These are phyloP conservation scores for Anolis sagrei DNA, from an alignment of 2,113 vertebrate species.

Conservation along the genomic window DNA sequence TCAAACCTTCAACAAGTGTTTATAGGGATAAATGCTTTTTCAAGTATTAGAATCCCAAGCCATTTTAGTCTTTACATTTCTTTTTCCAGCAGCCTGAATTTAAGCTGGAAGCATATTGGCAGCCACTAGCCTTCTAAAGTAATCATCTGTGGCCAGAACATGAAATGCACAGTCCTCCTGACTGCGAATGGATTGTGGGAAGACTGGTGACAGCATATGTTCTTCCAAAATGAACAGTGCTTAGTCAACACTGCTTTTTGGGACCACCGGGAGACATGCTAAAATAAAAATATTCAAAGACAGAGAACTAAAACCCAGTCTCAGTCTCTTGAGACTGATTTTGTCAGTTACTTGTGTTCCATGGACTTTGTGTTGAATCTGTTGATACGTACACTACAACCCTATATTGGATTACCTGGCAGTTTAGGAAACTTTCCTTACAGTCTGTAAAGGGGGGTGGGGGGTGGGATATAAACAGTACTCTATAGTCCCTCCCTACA, in stretches of 20 bases:
- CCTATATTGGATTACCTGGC: conserved; percentile 23
- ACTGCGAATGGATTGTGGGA: conserved; percentile 46
- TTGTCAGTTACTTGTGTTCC: conserved; percentile 13
- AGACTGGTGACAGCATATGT: conserved; percentile 19
- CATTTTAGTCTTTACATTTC: too few species aligned
- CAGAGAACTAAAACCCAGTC: neutral
- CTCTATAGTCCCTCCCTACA: neutral
- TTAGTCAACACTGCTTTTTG: conserved; percentile 24
- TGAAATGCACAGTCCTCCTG: conserved; percentile 38
- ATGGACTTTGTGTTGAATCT: conserved; percentile 27
- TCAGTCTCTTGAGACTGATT: conserved; percentile 8
- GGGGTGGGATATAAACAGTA: neutral
- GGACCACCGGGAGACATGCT: conserved; percentile 31
- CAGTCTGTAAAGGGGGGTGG: neutral
- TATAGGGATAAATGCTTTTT: too few species aligned
- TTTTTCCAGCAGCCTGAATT: too few species aligned
- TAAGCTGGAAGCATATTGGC: too few species aligned
- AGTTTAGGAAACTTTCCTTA: neutral
- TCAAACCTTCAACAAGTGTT: too few species aligned
- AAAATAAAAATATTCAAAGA: neutral
- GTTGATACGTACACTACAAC: neutral
- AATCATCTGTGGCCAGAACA: neutral
- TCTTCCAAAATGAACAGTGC: conserved; percentile 37
- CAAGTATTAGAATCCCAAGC: too few species aligned
- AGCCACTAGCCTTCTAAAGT: too few species aligned